phyloP scores from a whole-genome alignment of 2,797 vertebrate species.

The Falco novaeseelandiae region DNA sequence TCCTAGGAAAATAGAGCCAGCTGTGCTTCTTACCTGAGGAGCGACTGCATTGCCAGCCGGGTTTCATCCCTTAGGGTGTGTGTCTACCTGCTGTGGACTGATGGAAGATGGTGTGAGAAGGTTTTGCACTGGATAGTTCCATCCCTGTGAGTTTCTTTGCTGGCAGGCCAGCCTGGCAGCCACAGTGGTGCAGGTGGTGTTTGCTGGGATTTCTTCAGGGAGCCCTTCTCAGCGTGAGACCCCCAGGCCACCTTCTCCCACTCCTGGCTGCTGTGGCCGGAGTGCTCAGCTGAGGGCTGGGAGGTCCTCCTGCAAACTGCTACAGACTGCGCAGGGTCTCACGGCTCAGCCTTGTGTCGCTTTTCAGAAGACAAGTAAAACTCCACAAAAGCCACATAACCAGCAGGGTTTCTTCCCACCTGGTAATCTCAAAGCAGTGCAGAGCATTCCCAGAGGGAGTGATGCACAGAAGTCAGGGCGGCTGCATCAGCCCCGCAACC shows the following conservation, averaged over 20 bases:
- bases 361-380: background rate
- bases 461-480: background rate
- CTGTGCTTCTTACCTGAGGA: background rate
- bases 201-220: background rate
- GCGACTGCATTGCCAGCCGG: fast-evolving
- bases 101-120: background rate
- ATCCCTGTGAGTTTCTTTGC: background rate
- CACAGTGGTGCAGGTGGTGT: background rate
- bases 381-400: background rate
- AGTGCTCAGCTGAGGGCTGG: background rate
- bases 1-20: background rate
- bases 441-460: background rate
- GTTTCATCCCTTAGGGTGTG: background rate
- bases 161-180: background rate
- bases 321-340: background rate
- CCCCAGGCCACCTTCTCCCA: background rate
- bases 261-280: fast-evolving
- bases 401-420: background rate
- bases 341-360: background rate
- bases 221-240: background rate
- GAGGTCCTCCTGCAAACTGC: background rate
- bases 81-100: background rate
- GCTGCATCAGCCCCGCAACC: background rate
- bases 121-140: background rate
- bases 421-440: background rate